A percentile compares a stretch with the other conserved stretches of the same genome.
These are phyloP conservation scores for Enteromius mattozi DNA, from an alignment of 2,797 vertebrate species.

Conservation along the genomic window DNA sequence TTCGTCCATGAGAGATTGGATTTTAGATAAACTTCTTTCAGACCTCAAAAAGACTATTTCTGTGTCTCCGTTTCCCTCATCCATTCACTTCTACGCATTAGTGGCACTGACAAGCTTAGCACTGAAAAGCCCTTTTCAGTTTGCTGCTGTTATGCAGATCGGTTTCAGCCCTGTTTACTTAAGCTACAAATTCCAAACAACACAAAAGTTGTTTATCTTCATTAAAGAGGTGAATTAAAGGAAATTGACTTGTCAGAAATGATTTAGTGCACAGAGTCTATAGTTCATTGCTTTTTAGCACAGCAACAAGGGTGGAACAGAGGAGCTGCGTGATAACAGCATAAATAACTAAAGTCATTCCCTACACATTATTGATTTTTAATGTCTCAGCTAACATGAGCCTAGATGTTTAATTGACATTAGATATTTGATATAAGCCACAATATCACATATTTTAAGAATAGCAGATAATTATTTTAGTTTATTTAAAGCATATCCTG, in stretches of 20 bases:
- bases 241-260: conserved; percentile 54
- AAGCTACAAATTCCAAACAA: conserved; percentile 28
- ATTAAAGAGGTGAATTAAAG: conserved; percentile 50
- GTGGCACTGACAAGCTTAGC: neutral
- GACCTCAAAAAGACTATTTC: neutral
- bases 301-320: conserved; percentile 8
- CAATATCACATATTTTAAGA: neutral
- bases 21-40: neutral
- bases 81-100: conserved; percentile 13
- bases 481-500: neutral
- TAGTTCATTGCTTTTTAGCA: conserved; percentile 29
- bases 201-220: conserved; percentile 43
- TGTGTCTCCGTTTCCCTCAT: neutral
- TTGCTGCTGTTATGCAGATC: conserved; percentile 25
- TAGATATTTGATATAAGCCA: neutral
- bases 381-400: neutral
- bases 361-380: neutral
- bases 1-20: conserved; percentile 2
- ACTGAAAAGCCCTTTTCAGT: neutral
- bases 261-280: conserved; percentile 40
- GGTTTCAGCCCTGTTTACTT: conserved; percentile 32
- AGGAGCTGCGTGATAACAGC: neutral
- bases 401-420: neutral
- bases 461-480: neutral
- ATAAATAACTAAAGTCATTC: conserved; percentile 7